Conservation (phyloP, 2,113 vertebrate genomes). For the Eurystomus gularis region DNA sequence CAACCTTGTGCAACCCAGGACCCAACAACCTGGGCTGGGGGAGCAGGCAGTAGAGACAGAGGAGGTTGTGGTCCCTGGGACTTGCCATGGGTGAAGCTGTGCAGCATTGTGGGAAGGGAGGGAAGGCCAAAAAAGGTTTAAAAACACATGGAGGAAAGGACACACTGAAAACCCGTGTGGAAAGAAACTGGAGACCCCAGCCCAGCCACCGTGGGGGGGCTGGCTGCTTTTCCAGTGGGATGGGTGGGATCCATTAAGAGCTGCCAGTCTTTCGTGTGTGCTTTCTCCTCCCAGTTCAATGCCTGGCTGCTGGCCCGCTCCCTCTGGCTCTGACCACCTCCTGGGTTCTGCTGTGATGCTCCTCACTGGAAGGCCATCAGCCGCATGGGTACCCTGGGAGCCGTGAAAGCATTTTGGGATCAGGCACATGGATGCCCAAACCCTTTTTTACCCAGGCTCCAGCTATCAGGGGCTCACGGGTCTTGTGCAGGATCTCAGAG, state of each 20-base stretch:
- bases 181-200: background rate
- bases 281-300: background rate
- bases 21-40: too few relatives aligned
- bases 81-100: fast-evolving
- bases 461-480: fast-evolving
- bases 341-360: background rate
- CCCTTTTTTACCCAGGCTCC: background rate
- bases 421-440: background rate
- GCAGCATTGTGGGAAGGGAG: fast-evolving
- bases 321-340: background rate
- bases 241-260: background rate
- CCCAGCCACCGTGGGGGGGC: background rate
- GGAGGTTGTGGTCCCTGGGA: background rate
- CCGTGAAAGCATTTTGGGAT: background rate
- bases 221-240: background rate
- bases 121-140: background rate
- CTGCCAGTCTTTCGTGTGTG: fast-evolving
- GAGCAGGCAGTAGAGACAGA: background rate
- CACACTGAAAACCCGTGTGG: background rate
- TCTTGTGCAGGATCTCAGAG: background rate
- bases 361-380: background rate
- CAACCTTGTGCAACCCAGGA: background rate
- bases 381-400: background rate
- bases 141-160: fast-evolving
- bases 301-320: background rate